phyloP scores from a whole-genome alignment of 1,140 invertebrate species.

The Wiebesia pumilae region DNA sequence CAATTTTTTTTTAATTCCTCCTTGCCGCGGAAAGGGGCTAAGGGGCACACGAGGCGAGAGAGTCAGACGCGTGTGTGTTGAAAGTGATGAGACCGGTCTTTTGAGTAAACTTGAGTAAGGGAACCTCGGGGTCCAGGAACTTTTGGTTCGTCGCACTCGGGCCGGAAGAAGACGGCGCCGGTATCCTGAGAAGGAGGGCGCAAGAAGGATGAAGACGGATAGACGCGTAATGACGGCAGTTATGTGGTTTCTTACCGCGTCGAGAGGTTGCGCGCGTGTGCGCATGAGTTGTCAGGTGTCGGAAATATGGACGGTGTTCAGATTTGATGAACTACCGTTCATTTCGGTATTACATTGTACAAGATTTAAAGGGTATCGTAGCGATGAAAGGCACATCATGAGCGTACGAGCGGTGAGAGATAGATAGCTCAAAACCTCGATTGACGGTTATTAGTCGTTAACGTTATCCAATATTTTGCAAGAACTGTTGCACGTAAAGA shows the following conservation, averaged over 20 bases:
- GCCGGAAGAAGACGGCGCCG: background rate
- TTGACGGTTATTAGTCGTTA: background rate
- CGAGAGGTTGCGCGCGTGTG: background rate
- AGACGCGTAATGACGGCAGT: background rate
- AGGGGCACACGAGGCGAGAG: conserved; percentile 29
- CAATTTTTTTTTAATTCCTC: conserved; percentile 43
- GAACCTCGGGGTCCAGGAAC: background rate
- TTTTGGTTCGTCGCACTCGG: background rate
- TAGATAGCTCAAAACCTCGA: background rate
- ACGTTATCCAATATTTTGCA: background rate
- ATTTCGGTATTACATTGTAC: background rate
- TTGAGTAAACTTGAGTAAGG: background rate
- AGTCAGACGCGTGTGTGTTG: background rate
- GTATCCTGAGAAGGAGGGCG: background rate
- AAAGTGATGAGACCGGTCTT: background rate
- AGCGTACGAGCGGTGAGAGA: background rate
- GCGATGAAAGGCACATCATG: background rate
- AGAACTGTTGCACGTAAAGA: background rate
- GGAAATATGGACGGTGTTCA: background rate
- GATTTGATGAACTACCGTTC: background rate
- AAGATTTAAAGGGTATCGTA: background rate
- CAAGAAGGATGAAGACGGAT: background rate
- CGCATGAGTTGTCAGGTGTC: too few relatives aligned
- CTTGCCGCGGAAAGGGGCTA: too few relatives aligned
- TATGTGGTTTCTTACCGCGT: background rate